These are phyloP conservation scores for Emys orbicularis DNA, from an alignment of 2,797 vertebrate genomes.

Conservation along the genomic window DNA sequence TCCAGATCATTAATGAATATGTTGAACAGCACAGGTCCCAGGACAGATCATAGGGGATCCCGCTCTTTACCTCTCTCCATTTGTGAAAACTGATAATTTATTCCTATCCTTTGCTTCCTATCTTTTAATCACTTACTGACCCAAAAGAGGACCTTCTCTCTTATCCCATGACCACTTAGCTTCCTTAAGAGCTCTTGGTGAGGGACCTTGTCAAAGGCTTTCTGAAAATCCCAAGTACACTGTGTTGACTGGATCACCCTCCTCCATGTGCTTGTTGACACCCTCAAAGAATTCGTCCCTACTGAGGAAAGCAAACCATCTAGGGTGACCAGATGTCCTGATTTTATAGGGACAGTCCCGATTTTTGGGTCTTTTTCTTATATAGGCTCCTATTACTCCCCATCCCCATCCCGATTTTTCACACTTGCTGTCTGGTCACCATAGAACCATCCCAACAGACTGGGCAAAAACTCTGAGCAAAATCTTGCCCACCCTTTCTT, in stretches of 20 bases:
- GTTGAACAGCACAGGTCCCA: too few species aligned
- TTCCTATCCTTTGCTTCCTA: background rate
- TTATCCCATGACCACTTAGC: background rate
- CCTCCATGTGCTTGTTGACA: background rate
- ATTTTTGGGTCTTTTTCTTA: too few species aligned
- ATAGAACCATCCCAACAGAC: background rate
- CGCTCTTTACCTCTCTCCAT: background rate
- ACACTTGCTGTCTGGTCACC: too few species aligned
- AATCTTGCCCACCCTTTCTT: background rate
- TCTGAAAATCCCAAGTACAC: background rate
- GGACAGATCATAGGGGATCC: background rate
- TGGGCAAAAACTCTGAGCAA: background rate
- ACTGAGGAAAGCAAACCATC: background rate
- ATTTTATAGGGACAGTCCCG: too few species aligned
- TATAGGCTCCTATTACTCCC: too few species aligned
- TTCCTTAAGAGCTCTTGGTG: background rate
- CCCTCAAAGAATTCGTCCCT: background rate
- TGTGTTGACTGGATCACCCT: background rate
- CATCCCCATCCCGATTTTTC: too few species aligned
- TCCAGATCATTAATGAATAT: too few species aligned
- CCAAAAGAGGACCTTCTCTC: background rate
- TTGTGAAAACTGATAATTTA: background rate
- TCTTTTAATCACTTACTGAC: background rate
- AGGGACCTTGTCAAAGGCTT: background rate
- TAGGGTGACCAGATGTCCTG: too few species aligned